Conservation (phyloP, 2,113 vertebrate genomes). For the Egretta garzetta region DNA sequence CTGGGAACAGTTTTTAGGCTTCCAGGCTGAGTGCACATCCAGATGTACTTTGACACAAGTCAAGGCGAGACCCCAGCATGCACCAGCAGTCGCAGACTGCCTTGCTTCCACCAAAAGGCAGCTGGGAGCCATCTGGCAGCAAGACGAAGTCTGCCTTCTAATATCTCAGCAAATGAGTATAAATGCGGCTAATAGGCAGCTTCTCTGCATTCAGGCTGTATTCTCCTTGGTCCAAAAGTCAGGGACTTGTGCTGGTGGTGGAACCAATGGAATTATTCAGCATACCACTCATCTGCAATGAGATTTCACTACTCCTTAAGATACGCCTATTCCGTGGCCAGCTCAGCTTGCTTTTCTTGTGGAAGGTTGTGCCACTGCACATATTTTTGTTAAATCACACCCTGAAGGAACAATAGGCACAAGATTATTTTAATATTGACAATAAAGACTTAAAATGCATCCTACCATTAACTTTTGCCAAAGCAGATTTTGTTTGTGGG, state of each 20-base stretch:
- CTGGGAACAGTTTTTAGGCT: not conserved
- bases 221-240: not conserved
- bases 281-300: not conserved
- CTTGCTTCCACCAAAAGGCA: not conserved
- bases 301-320: not conserved
- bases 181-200: not conserved
- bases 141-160: not conserved
- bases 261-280: not conserved
- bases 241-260: not conserved
- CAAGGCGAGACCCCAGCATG: accelerated
- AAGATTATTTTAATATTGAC: not conserved
- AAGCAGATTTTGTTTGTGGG: not conserved
- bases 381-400: not conserved
- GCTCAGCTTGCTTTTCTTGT: not conserved
- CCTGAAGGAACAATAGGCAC: not conserved
- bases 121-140: not conserved
- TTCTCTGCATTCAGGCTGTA: not conserved
- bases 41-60: not conserved
- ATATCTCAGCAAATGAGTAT: not conserved
- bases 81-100: not conserved
- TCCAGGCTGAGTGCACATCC: not conserved
- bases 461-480: not conserved
- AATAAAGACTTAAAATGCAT: not conserved
- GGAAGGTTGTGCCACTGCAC: not conserved
- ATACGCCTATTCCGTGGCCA: not conserved